Conservation (phyloP, 1,140 invertebrate species). For the Ceratosolen fusciceps region DNA sequence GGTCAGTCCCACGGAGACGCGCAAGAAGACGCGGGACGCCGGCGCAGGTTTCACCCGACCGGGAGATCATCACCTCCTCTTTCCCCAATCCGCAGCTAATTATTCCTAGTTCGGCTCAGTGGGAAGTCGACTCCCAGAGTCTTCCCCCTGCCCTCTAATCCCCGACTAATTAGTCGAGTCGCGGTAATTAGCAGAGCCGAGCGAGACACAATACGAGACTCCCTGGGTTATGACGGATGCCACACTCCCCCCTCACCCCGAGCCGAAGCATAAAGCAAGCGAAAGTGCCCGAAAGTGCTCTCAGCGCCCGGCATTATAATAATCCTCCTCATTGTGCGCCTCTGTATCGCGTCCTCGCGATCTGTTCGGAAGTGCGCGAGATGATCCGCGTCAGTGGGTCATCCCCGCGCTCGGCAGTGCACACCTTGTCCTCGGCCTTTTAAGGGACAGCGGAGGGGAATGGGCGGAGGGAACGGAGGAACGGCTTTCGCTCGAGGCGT, state of each 20-base stretch:
- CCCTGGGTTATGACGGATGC: slow-evolving; percentile 1
- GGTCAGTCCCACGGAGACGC: not conserved
- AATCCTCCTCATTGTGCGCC: slow-evolving; percentile 13
- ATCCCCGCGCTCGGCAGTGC: not conserved
- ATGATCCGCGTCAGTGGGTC: slow-evolving; percentile 32
- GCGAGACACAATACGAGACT: slow-evolving; percentile 18
- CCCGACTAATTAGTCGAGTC: slow-evolving; percentile 27
- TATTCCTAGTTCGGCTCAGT: not conserved
- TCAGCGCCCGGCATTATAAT: slow-evolving; percentile 20
- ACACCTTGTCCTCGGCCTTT: no score
- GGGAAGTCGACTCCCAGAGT: no score
- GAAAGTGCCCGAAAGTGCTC: slow-evolving; percentile 45
- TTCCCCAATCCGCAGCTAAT: slow-evolving; percentile 10
- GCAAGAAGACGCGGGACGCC: slow-evolving; percentile 1
- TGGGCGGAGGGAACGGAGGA: no score
- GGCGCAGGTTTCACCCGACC: slow-evolving; percentile 4
- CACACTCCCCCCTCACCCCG: no score
- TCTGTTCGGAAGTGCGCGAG: slow-evolving; percentile 4
- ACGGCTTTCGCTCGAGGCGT: not conserved
- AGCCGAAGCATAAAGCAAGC: slow-evolving; percentile 5
- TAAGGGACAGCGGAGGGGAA: not conserved
- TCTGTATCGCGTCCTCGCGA: slow-evolving; percentile 12
- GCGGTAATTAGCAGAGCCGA: not conserved
- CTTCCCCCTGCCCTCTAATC: slow-evolving; percentile 8
- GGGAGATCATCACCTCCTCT: not conserved